These are phyloP conservation scores for Mythimna ferrago DNA, from an alignment of 2,888 invertebrate species.

Conservation along the genomic window DNA sequence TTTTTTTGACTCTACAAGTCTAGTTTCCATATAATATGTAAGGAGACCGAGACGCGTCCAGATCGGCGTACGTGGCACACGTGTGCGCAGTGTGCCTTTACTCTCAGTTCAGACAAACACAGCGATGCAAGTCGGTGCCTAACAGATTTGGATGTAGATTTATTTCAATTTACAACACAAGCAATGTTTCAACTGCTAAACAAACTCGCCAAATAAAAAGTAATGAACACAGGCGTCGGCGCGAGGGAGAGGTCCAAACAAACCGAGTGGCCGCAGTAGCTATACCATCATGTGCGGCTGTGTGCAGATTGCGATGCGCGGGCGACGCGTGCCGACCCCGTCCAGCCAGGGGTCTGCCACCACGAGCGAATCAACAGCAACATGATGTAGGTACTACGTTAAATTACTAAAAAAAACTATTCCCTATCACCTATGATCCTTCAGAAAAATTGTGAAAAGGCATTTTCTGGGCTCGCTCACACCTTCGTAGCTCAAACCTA, in stretches of 20 bases:
- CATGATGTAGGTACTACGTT: neutral
- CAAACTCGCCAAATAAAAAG: conserved; percentile 49
- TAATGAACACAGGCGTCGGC: conserved; percentile 54
- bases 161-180: conserved; percentile 7
- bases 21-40: no score
- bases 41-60: no score
- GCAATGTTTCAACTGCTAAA: conserved; percentile 23
- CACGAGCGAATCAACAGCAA: conserved; percentile 14
- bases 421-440: no score
- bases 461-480: no score
- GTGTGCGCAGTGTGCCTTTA: no score
- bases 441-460: no score
- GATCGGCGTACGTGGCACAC: no score
- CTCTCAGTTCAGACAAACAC: neutral
- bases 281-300: conserved; percentile 46
- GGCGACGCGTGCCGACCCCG: conserved; percentile 83
- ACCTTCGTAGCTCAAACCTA: no score
- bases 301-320: conserved; percentile 75
- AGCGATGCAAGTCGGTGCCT: neutral
- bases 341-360: conserved; percentile 69
- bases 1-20: no score
- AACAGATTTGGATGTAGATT: neutral
- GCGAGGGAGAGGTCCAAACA: conserved; percentile 65
- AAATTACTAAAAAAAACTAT: no score
- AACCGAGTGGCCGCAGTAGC: conserved; percentile 59